These are phyloP conservation scores for Eretmochelys imbricata DNA, from an alignment of 2,113 vertebrate species.

Conservation along the genomic window DNA sequence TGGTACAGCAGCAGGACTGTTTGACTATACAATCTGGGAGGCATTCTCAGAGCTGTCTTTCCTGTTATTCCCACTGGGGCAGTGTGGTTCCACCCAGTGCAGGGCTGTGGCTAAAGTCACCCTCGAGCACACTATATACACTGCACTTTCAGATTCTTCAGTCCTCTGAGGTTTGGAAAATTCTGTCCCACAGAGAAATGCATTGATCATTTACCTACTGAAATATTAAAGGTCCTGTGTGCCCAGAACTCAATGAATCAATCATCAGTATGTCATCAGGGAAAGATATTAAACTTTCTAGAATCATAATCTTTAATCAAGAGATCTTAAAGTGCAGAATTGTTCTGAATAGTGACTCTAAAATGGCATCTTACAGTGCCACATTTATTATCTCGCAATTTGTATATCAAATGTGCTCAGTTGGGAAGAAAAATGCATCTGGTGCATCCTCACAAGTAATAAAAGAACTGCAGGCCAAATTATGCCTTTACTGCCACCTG, in stretches of 20 bases:
- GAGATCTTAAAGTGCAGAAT: neutral
- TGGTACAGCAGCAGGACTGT: neutral
- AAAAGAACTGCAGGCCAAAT: neutral
- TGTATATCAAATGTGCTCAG: rapidly evolving
- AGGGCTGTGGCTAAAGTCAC: neutral
- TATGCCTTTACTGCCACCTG: rapidly evolving
- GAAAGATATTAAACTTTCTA: neutral
- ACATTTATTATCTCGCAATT: rapidly evolving
- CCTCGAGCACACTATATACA: neutral
- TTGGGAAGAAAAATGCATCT: rapidly evolving
- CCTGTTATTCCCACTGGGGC: neutral
- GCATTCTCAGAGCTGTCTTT: neutral
- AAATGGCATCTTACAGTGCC: neutral
- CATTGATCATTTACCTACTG: neutral
- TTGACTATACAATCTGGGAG: neutral
- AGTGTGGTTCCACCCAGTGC: neutral
- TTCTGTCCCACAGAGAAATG: neutral
- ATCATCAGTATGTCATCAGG: neutral
- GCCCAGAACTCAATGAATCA: neutral
- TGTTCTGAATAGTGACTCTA: neutral
- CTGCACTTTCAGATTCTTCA: neutral
- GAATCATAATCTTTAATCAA: neutral
- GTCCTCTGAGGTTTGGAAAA: neutral
- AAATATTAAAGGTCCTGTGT: neutral
- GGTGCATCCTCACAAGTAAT: rapidly evolving